Evolutionary conservation across 2,797 vertebrate species (phyloP), one percentile per base, ranked within the genome.

Genomic region (Capromys pilorides): DNA sequence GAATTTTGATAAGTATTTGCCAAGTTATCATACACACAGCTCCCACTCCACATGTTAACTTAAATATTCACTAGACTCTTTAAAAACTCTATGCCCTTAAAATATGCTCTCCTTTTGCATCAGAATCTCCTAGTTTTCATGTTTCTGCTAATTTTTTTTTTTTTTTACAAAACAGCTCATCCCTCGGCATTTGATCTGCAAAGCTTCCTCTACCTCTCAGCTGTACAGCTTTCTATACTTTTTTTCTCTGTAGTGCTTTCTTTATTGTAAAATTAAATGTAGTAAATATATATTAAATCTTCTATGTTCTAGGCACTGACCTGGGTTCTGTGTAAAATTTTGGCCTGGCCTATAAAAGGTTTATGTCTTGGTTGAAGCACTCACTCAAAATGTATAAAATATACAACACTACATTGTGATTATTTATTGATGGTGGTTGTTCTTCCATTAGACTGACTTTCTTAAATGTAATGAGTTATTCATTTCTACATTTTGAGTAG

Each of bases 391-490:
- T 84, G 87, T 88, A 62, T 93, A 71, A 90, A 93, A 71, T 0
- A 11, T 62, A 69, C 2, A 67, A 36, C 10, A 88, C 80, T 84
- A 36, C 79, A 5, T 88, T 86, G 14, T 14, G 77, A 9, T 88
- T 79, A 84, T 85, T 93, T 93, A 39, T 62, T 82, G 45, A 92
- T 81, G 28, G 14, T 83, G 12, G 57, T 91, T 87, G 28, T 67
- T 92, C 95, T 94, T 49, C 64, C 21, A 79, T 28, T 88, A 39
- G 57, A 41, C 24, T 94, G 54, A 64, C 59, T 93, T 94, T 57
- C 41, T 71, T 75, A 90, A 88, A 19, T 49, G 0, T 61, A 66
- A 78, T 91, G 36, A 79, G 10, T 62, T 77, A 62, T 59, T 93
- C 59, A 77, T 91, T 83, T 73, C 41, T 86, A 2, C 80, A 45